Percentiles rank a stretch among this genome's conserved stretches.
phyloP scores from a whole-genome alignment of 2,888 invertebrate species.

The Bellardia pandia region DNA sequence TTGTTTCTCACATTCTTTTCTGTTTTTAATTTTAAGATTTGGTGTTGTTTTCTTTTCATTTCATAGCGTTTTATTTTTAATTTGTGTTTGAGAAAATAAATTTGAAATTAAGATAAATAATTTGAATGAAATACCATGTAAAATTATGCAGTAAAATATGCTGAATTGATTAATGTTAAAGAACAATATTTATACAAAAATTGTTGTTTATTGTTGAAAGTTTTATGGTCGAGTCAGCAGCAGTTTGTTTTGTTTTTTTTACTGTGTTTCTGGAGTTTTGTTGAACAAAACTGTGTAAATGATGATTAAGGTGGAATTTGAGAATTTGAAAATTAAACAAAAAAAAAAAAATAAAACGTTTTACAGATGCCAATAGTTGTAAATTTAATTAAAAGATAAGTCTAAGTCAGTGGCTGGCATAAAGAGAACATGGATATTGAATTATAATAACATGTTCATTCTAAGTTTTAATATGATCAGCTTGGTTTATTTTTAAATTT shows the following conservation, averaged over 20 bases:
- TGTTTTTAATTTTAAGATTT: neutral
- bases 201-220: slow-evolving; percentile 17
- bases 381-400: too few relatives aligned
- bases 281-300: neutral
- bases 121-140: slow-evolving; percentile 46
- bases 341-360: neutral
- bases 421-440: too few relatives aligned
- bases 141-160: slow-evolving; percentile 47
- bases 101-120: slow-evolving; percentile 53
- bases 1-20: neutral
- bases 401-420: too few relatives aligned
- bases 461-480: too few relatives aligned
- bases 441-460: too few relatives aligned
- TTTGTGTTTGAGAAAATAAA: slow-evolving; percentile 37
- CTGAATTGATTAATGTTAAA: slow-evolving; percentile 53
- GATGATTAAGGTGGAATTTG: neutral
- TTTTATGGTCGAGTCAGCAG: slow-evolving; percentile 38
- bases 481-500: too few relatives aligned
- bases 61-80: neutral
- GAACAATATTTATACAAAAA: neutral
- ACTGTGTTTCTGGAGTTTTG: neutral
- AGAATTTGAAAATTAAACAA: neutral
- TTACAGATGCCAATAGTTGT: neutral
- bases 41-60: slow-evolving; percentile 44
- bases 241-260: neutral